Evolutionary conservation across 2,888 invertebrate species (phyloP).

Genomic region (Spodoptera littoralis): DNA sequence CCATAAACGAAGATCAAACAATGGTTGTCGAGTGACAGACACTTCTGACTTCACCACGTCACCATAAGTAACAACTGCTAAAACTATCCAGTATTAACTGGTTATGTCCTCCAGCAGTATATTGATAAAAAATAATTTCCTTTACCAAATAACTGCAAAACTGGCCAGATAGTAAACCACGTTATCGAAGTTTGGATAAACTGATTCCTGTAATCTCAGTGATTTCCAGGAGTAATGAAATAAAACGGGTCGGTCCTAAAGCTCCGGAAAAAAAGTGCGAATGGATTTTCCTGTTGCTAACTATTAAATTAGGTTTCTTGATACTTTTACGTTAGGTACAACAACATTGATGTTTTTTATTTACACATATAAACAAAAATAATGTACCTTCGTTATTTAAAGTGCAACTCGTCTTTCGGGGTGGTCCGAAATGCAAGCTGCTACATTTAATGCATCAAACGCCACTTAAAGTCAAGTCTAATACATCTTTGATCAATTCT

Average conservation of each 20-base stretch:
- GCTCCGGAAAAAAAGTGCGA: conserved; percentile 1
- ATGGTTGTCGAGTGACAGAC: no score
- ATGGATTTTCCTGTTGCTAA: conserved; percentile 26
- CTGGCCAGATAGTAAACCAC: background rate
- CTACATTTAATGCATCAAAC: conserved; percentile 21
- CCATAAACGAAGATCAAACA: no score
- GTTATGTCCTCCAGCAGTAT: no score
- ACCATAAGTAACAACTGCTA: no score
- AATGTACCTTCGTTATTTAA: background rate
- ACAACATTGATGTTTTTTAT: no score
- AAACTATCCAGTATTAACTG: no score
- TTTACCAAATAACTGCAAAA: no score
- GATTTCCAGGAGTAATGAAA: conserved; percentile 6
- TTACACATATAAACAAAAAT: background rate
- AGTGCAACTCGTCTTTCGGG: conserved; percentile 8
- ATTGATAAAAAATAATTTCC: no score
- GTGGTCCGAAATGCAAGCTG: conserved; percentile 34
- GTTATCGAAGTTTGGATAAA: conserved; percentile 22
- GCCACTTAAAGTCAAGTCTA: conserved; percentile 38
- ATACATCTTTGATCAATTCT: background rate
- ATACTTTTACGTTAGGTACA: no score
- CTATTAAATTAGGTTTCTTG: background rate
- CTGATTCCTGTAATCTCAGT: conserved; percentile 4
- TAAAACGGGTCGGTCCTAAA: conserved; percentile 8
- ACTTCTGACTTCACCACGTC: no score